A percentile compares a stretch with the other conserved stretches of the same genome.
These are phyloP conservation scores for Schizaphis graminum DNA, from an alignment of 2,888 invertebrate species.

Conservation along the genomic window DNA sequence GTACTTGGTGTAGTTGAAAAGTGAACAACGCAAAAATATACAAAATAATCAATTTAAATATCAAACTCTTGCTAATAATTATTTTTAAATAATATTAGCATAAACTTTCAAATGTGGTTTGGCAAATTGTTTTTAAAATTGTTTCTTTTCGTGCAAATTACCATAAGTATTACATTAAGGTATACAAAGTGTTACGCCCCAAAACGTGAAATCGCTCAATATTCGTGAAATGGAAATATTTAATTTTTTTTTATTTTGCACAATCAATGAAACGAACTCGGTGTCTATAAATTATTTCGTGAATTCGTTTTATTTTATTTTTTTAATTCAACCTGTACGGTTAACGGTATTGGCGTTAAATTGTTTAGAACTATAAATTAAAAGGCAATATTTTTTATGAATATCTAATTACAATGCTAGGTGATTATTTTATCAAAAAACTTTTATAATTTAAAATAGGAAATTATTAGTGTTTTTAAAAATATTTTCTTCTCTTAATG, in stretches of 20 bases:
- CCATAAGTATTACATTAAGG: background rate
- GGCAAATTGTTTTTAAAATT: background rate
- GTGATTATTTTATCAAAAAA: background rate
- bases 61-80: background rate
- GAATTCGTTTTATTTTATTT: background rate
- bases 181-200: background rate
- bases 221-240: conserved; percentile 2
- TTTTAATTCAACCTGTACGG: background rate
- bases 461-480: background rate
- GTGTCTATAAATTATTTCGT: background rate
- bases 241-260: background rate
- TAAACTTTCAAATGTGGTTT: background rate
- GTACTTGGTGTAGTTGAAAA: background rate
- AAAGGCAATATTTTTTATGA: background rate
- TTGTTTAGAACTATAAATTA: background rate
- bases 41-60: background rate
- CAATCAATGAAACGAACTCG: background rate
- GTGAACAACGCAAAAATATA: background rate
- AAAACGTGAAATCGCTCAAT: conserved; percentile 15
- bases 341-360: background rate
- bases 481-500: background rate
- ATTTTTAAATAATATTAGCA: background rate
- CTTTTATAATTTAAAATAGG: background rate
- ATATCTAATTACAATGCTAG: background rate
- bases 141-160: background rate